phyloP scores from a whole-genome alignment of 2,888 invertebrate genomes.

The Eudemis profundana region DNA sequence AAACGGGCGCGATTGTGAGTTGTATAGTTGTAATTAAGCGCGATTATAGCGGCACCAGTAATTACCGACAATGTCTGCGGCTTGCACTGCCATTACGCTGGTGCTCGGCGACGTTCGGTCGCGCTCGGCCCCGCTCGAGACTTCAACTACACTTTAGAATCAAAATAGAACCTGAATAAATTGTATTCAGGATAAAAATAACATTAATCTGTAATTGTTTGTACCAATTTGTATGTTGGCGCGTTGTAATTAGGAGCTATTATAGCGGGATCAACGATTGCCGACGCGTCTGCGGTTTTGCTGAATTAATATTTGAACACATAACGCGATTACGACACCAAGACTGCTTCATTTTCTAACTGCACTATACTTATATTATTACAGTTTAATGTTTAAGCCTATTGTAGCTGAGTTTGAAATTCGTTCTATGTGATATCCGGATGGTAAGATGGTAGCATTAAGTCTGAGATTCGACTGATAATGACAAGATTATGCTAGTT shows the following conservation, averaged over 20 bases:
- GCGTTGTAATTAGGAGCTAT: conserved; percentile 7
- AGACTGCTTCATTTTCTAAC: neutral
- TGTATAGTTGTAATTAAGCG: conserved; percentile 80
- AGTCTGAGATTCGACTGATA: too few relatives aligned
- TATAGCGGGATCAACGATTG: conserved; percentile 1
- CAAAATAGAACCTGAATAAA: conserved; percentile 10
- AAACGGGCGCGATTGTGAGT: conserved; percentile 78
- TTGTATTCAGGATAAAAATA: conserved; percentile 10
- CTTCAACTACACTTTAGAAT: conserved; percentile 5
- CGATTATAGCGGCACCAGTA: conserved; percentile 76
- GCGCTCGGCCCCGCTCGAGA: conserved; percentile 48
- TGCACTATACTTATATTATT: neutral
- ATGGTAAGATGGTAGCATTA: neutral
- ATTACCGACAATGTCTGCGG: conserved; percentile 74
- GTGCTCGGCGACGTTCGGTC: conserved; percentile 48
- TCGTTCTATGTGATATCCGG: neutral
- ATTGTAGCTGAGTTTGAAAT: neutral
- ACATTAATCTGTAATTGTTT: conserved; percentile 15
- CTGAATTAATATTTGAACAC: conserved; percentile 6
- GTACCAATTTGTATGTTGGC: conserved; percentile 5
- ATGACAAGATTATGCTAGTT: too few relatives aligned
- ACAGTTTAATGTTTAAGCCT: neutral
- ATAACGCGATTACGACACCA: neutral
- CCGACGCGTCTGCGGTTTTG: conserved; percentile 4
- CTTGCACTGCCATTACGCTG: conserved; percentile 55